Conservation (phyloP, 2,888 invertebrate species). For the Drosophila peninsularis region DNA sequence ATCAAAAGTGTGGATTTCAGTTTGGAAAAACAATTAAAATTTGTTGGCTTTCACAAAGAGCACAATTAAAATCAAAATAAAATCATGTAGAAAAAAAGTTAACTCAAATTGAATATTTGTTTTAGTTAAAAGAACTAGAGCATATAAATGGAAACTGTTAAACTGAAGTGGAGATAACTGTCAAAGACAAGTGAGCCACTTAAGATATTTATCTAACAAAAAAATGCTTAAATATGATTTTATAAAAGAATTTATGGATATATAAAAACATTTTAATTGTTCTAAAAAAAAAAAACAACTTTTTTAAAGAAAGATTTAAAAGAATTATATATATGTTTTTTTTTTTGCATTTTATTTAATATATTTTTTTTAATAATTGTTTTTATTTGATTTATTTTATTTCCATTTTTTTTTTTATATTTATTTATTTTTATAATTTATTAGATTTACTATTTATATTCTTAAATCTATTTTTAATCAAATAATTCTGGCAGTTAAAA, state of each 20-base stretch:
- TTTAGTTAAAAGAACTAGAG: neutral
- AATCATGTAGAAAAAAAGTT: slow-evolving; percentile 1
- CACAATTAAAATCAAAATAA: slow-evolving; percentile 1
- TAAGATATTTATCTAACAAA: too few relatives aligned
- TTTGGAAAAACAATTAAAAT: slow-evolving; percentile 14
- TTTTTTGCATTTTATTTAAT: neutral
- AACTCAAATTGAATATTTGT: neutral
- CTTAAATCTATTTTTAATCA: neutral
- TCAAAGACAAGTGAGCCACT: neutral
- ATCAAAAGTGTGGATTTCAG: slow-evolving; percentile 20
- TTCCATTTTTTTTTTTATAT: neutral
- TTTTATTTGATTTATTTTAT: neutral
- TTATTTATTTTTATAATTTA: too few relatives aligned
- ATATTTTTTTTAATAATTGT: neutral
- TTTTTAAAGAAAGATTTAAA: neutral
- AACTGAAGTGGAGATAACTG: neutral
- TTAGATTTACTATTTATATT: neutral
- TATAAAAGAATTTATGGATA: too few relatives aligned
- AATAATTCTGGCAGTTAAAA: neutral
- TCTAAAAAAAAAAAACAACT: neutral
- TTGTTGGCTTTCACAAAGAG: neutral
- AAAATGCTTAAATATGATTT: too few relatives aligned
- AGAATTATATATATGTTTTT: too few relatives aligned
- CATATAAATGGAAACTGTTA: neutral
- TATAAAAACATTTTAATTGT: neutral